These are phyloP conservation scores for Oryzias curvinotus DNA, from an alignment of 2,113 vertebrate genomes.

Conservation along the genomic window DNA sequence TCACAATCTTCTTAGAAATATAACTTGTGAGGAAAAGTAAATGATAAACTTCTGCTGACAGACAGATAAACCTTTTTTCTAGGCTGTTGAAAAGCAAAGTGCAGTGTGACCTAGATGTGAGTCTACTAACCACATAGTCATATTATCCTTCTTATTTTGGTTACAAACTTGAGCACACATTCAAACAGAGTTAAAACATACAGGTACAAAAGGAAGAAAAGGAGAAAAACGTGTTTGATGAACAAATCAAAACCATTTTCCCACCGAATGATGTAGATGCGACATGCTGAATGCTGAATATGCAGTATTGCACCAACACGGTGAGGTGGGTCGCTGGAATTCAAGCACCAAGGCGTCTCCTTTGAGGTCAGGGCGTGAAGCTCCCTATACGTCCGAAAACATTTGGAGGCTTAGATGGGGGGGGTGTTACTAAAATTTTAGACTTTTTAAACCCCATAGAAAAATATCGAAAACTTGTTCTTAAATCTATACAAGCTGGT, in stretches of 20 bases:
- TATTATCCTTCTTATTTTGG: constrained; percentile 68
- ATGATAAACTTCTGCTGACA: constrained; percentile 48
- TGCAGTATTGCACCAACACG: constrained; percentile 52
- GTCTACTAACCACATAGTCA: constrained; percentile 52
- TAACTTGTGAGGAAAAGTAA: constrained; percentile 67
- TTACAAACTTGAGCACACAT: constrained; percentile 71
- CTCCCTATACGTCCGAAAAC: constrained; percentile 48
- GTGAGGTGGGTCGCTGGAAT: constrained; percentile 50
- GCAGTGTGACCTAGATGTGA: constrained; percentile 68
- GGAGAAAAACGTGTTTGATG: constrained; percentile 29
- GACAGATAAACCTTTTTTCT: constrained; percentile 57
- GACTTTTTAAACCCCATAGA: constrained; percentile 33
- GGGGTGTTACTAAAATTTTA: constrained; percentile 30
- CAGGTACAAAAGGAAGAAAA: constrained; percentile 79
- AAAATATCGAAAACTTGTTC: constrained; percentile 28
- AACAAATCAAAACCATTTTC: constrained; percentile 21
- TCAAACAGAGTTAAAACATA: constrained; percentile 74
- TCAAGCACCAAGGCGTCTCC: constrained; percentile 49
- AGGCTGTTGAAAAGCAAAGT: constrained; percentile 66
- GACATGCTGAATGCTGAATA: constrained; percentile 30
- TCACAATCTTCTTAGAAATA: constrained; percentile 69
- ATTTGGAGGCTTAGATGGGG: constrained; percentile 32
- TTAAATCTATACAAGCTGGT: constrained; percentile 56
- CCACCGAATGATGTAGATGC: constrained; percentile 13
- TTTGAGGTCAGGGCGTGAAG: constrained; percentile 12